Evolutionary conservation across 2,888 invertebrate genomes (phyloP).

Genomic region (Nebria brevicollis): DNA sequence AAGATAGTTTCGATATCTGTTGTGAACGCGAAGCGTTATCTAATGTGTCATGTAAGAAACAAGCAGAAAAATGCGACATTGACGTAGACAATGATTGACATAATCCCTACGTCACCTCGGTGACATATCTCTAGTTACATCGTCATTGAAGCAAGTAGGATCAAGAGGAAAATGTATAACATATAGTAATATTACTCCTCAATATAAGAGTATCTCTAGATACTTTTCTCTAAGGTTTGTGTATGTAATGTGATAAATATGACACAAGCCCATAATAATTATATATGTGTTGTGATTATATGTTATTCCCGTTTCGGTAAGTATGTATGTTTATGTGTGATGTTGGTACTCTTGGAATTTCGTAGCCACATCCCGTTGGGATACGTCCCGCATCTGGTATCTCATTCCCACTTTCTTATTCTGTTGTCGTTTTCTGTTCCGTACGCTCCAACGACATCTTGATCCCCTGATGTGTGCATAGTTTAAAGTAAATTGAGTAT

Average conservation of each 20-base stretch:
- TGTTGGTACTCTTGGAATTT: constrained; percentile 15
- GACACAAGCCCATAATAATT: no score
- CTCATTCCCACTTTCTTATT: neutral
- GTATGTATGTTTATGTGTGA: neutral
- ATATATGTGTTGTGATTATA: no score
- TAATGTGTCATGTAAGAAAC: neutral
- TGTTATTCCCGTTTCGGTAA: neutral
- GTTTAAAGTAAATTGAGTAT: constrained; percentile 44
- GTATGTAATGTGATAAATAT: no score
- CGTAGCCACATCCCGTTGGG: neutral
- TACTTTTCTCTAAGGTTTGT: neutral
- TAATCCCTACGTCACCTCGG: constrained; percentile 26
- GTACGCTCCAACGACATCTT: constrained; percentile 34
- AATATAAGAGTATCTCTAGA: neutral
- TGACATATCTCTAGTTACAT: neutral
- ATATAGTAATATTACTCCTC: neutral
- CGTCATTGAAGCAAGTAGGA: neutral
- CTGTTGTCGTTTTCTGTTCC: constrained; percentile 13
- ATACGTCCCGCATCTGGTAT: constrained; percentile 12
- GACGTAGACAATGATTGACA: constrained; percentile 34
- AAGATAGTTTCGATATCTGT: neutral
- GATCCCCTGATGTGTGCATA: constrained; percentile 42
- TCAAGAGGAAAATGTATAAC: neutral
- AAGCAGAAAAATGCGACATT: neutral
- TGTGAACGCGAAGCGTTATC: neutral